phyloP scores from a whole-genome alignment of 2,888 invertebrate genomes.

The Schizaphis graminum region DNA sequence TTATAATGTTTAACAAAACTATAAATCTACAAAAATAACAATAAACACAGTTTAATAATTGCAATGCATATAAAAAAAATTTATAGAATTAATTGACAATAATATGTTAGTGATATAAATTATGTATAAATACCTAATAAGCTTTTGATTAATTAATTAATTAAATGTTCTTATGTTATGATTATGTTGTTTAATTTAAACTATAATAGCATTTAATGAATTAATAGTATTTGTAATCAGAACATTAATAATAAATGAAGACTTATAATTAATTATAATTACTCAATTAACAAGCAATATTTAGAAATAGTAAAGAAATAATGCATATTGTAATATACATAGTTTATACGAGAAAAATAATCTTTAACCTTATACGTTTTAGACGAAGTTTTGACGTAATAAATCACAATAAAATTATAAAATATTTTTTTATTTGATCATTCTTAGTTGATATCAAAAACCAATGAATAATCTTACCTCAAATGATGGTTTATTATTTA shows the following conservation, averaged over 20 bases:
- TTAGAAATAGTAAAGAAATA: not conserved
- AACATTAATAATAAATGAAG: slow-evolving; percentile 4
- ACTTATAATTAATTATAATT: slow-evolving; percentile 1
- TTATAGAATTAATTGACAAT: not conserved
- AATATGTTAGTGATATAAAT: slow-evolving; percentile 1
- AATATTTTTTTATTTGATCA: not conserved
- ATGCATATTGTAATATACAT: not conserved
- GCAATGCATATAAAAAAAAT: not conserved
- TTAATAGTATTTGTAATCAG: slow-evolving; percentile 17
- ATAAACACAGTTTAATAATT: not conserved
- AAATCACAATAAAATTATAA: not conserved
- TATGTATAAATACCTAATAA: slow-evolving; percentile 28
- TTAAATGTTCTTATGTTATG: not conserved
- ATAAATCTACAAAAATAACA: not conserved
- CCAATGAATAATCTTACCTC: not conserved
- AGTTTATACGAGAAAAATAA: not conserved
- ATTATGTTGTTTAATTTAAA: not conserved
- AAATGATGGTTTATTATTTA: not conserved
- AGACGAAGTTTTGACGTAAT: not conserved
- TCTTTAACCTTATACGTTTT: not conserved
- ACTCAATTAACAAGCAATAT: not conserved
- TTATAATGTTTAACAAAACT: slow-evolving; percentile 21
- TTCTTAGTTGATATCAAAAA: not conserved
- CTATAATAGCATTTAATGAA: not conserved
- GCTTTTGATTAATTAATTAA: slow-evolving; percentile 35